A percentile compares a stretch with the other conserved stretches of the same genome.
phyloP scores from a whole-genome alignment of 2,888 invertebrate genomes.

The Clepsis dumicolana region DNA sequence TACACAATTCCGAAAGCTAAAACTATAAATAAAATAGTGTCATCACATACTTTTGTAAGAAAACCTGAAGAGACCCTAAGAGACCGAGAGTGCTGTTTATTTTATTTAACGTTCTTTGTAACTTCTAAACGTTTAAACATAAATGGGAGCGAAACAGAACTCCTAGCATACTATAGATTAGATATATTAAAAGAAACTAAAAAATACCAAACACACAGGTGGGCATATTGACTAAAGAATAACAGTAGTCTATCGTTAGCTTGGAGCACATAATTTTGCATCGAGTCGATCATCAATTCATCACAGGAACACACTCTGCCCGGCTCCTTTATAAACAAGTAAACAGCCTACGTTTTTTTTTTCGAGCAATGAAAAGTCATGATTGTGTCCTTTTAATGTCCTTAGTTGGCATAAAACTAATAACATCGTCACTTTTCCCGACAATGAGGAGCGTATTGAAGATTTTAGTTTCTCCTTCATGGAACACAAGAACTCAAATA shows the following conservation, averaged over 20 bases:
- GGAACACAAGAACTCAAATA: not conserved
- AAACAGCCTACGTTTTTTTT: not conserved
- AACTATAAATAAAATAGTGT: conserved; percentile 29
- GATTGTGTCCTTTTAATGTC: too few relatives aligned
- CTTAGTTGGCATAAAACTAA: not conserved
- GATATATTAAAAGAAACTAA: conserved; percentile 61
- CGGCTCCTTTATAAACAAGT: not conserved
- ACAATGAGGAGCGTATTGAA: not conserved
- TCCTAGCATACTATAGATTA: conserved; percentile 50
- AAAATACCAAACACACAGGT: conserved; percentile 73
- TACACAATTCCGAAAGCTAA: conserved; percentile 38
- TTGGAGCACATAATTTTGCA: conserved; percentile 57
- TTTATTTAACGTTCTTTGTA: not conserved
- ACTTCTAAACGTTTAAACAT: conserved; percentile 34
- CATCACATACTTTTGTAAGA: not conserved
- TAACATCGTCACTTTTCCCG: not conserved
- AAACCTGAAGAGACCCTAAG: conserved; percentile 1
- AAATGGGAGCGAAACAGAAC: conserved; percentile 37
- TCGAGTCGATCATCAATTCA: conserved; percentile 53
- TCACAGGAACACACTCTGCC: conserved; percentile 45
- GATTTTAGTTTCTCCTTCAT: not conserved
- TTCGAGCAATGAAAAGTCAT: not conserved
- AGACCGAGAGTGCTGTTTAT: not conserved
- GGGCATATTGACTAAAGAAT: conserved; percentile 80
- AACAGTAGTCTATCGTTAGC: conserved; percentile 62